phyloP scores from a whole-genome alignment of 2,797 vertebrate species.

The Falco cherrug region DNA sequence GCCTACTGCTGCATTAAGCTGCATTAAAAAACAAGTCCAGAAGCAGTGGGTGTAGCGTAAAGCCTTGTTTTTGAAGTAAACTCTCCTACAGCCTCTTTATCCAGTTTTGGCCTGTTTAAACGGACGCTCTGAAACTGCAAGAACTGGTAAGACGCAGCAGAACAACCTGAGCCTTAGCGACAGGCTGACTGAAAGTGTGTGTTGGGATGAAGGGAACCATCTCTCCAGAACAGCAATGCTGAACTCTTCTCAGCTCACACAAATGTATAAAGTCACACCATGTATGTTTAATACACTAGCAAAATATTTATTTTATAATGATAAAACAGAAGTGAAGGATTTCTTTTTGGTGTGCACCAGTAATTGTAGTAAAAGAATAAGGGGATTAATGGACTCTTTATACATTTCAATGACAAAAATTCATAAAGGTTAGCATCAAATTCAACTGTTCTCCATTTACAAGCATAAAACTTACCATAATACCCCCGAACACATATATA shows the following conservation, averaged over 20 bases:
- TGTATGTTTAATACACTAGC: constrained; percentile 78
- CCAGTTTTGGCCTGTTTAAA: neutral
- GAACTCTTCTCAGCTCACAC: neutral
- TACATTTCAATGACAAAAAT: constrained; percentile 77
- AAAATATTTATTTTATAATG: constrained; percentile 85
- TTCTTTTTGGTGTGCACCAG: constrained; percentile 83
- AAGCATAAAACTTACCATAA: constrained; percentile 79
- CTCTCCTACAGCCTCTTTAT: neutral
- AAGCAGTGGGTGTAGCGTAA: neutral
- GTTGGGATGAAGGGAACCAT: neutral
- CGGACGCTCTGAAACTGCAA: neutral
- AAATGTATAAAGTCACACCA: constrained; percentile 46
- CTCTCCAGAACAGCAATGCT: neutral
- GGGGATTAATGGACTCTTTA: constrained; percentile 80
- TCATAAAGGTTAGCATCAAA: constrained; percentile 79
- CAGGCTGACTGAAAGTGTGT: neutral
- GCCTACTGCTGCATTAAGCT: neutral
- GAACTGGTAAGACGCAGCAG: neutral
- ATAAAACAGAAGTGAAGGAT: constrained; percentile 81
- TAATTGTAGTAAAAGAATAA: constrained; percentile 80
- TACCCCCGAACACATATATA: constrained; percentile 80
- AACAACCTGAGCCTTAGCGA: neutral
- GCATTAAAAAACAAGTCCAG: neutral
- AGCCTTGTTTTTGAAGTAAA: neutral
- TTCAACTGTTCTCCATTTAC: constrained; percentile 79